These are phyloP conservation scores for Sturnira hondurensis DNA, from an alignment of 2,113 vertebrate species.

Conservation along the genomic window DNA sequence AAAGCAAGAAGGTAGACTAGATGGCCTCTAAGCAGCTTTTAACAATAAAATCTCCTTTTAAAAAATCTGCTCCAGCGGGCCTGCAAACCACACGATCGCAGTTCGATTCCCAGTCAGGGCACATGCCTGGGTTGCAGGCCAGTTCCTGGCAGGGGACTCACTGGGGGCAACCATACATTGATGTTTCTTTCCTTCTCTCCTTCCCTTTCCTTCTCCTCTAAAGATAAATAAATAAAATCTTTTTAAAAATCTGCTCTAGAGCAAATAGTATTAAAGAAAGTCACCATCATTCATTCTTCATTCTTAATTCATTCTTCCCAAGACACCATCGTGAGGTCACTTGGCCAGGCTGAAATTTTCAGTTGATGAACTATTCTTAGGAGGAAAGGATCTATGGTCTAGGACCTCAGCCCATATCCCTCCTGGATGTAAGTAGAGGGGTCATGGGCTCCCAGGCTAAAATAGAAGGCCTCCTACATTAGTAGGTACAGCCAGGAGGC, in stretches of 20 bases:
- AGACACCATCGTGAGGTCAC: not conserved
- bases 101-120: too few species aligned
- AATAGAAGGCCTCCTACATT: not conserved
- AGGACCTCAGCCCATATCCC: not conserved
- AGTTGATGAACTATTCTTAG: not conserved
- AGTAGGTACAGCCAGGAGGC: not conserved
- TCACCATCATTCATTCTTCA: too few species aligned
- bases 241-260: not conserved
- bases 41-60: not conserved
- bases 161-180: too few species aligned
- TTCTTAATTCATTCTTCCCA: not conserved
- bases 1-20: not conserved
- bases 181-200: too few species aligned
- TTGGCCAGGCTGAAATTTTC: not conserved
- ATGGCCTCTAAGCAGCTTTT: not conserved
- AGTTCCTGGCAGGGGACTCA: too few species aligned
- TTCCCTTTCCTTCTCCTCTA: too few species aligned
- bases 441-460: not conserved
- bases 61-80: not conserved
- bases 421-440: not conserved
- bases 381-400: not conserved
- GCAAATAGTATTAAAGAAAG: not conserved
- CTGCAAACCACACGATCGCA: too few species aligned
- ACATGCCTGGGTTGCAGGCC: too few species aligned
- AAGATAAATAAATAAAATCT: not conserved